Evolutionary conservation across 2,888 invertebrate species (phyloP), one percentile per base, ranked within the genome.

Genomic region (Aporophyla lueneburgensis): DNA sequence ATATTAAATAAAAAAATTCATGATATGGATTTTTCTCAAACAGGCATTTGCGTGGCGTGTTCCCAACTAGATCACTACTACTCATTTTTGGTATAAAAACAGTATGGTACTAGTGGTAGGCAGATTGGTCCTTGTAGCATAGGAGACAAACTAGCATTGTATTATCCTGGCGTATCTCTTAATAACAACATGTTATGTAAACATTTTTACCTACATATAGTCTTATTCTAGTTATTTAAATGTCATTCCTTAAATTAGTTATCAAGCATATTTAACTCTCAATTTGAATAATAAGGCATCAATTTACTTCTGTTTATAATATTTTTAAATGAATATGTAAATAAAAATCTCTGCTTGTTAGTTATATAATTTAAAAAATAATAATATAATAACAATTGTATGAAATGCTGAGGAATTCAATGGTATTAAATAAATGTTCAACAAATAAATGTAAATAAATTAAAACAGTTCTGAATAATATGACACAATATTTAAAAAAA

Each of bases 211-310:
- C 19, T 51, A n/a, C 14, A 54, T 27, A 40, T 21, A 40, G 33
- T 27, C 49, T 10, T 77, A n/a, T 54, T 40, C 6, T 62, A 49
- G 10, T n/a, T 58, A 61, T 54, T 49, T 53, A 21, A 54, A 76
- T 54, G 6, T 54, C 43, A 62, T 69, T 53, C 27, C 6, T 40
- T 19, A 70, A 62, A 54, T 19, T 27, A 27, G n/a, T 21, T 49
- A 40, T 27, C 2, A 54, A 68, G 1, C 14, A 19, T 54, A 46
- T 49, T 54, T 49, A 69, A 54, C 19, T 21, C 19, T 21, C 27
- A 49, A 70, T 62, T 77, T 70, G 7, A 62, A 62, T 70, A 76
- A 77, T 5, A 7, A 59, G 53, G 61, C 80, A 49, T 58, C 9
- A 59, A 59, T 54, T 66, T 61, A 14, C 5, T 33, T 58, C 6